Evolutionary conservation across 30 jellyfish, hydroid and myxozoan genomes (phyloP), one percentile per base, ranked within the genome.

Genomic region (Hydra vulgaris): DNA sequence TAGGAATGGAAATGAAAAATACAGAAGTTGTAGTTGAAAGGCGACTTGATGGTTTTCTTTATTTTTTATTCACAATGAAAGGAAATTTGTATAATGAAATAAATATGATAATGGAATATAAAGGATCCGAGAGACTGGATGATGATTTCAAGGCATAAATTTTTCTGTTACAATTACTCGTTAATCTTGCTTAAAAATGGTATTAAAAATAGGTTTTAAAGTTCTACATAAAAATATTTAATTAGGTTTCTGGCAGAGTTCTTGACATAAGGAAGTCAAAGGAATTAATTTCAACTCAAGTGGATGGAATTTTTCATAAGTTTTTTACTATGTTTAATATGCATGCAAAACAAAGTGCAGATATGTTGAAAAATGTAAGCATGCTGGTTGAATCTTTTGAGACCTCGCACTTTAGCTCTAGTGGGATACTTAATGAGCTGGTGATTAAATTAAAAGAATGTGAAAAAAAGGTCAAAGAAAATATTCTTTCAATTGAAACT

Each of bases 351-450:
- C 74, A 78, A 74, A 78, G 68, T 26, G 79, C 53, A 53, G 68
- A 61, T 18, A 17, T 69, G 52, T 24, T 69, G 15, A 26, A 66
- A 0, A 69, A 61, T 53, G 18, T 78, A 15, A 69, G 27, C 77
- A 52, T 69, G 54, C 77, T 78, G 25, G 26, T 24, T 66, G 79
- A 78, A 27, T 66, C 61, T 18, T 53, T 78, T 24, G 79, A 69
- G 23, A 78, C 21, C 82, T 24, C 85, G 25, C 79, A 78, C 23
- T 17, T 16, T 24, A 78, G 54, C 54, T 54, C 68, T 15, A 54
- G 68, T 18, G 85, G 85, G 12, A 78, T 52, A 66, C 85, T 78
- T 17, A 78, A 53, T 27, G 85, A 78, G 40, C 67, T 78, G 15
- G 54, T 78, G 22, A 78, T 78, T 12, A 77, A 78, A 74, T 61